Conservation (phyloP, 2,888 invertebrate species). For the Drosophila cognata region DNA sequence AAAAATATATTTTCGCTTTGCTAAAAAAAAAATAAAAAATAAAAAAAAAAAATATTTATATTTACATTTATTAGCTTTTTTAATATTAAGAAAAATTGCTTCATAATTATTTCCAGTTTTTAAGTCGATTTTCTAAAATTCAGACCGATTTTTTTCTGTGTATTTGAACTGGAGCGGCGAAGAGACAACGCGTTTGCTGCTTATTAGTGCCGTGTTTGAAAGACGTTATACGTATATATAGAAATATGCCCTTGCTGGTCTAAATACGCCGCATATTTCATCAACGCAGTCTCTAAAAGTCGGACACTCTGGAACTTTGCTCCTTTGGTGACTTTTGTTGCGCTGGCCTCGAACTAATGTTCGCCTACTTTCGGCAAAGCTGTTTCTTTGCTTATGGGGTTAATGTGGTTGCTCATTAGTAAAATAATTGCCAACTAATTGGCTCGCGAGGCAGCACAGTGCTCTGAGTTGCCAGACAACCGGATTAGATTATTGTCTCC, state of each 20-base stretch:
- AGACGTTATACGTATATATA: slow-evolving; percentile 29
- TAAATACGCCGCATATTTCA: slow-evolving; percentile 48
- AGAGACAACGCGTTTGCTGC: slow-evolving; percentile 22
- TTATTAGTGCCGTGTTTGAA: slow-evolving; percentile 54
- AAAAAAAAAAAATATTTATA: no score
- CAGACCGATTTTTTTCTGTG: neutral
- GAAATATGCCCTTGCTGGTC: slow-evolving; percentile 31
- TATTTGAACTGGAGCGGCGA: slow-evolving; percentile 10
- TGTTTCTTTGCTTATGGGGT: slow-evolving; percentile 28
- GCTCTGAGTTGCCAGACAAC: slow-evolving; percentile 30
- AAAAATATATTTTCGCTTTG: no score
- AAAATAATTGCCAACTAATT: slow-evolving; percentile 76
- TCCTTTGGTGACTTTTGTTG: slow-evolving; percentile 21
- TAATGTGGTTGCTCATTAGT: slow-evolving; percentile 71
- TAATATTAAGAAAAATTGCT: no score
- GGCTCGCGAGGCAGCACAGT: slow-evolving; percentile 43
- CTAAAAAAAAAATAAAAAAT: no score
- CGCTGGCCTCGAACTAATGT: slow-evolving; percentile 37
- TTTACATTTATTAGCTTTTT: no score
- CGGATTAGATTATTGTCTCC: slow-evolving; percentile 32
- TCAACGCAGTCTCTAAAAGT: slow-evolving; percentile 35
- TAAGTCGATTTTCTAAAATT: neutral
- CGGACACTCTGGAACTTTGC: slow-evolving; percentile 15
- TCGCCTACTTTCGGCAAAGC: slow-evolving; percentile 20
- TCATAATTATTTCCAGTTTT: neutral